Conservation (phyloP, 2,113 vertebrate genomes). For the Alectura lathami region DNA sequence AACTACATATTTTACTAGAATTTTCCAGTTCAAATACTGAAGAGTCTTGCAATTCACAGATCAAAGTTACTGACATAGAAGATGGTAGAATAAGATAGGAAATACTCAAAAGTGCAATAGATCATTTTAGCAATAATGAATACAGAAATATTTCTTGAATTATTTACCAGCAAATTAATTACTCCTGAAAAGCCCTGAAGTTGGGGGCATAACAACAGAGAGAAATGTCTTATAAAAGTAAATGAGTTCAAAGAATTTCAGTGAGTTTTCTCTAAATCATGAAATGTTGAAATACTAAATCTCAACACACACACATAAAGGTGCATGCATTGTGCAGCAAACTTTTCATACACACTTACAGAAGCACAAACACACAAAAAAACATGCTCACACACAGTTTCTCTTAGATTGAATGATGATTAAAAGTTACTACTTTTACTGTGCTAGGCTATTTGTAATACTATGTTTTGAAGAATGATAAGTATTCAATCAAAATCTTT, state of each 20-base stretch:
- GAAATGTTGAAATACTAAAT: background rate
- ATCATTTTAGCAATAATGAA: background rate
- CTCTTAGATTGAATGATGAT: background rate
- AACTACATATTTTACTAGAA: background rate
- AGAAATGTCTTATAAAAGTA: background rate
- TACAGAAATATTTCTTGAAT: background rate
- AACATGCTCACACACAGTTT: rapidly evolving
- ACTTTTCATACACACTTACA: background rate
- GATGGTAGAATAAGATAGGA: background rate
- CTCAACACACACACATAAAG: background rate
- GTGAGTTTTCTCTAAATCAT: background rate
- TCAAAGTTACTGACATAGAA: background rate
- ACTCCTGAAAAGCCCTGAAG: background rate
- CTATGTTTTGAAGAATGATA: background rate
- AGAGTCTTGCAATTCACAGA: background rate
- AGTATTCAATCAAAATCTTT: background rate
- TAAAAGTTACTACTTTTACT: background rate
- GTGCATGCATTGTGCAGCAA: rapidly evolving
- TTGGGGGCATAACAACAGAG: background rate
- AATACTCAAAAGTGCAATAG: background rate
- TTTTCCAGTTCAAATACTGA: background rate
- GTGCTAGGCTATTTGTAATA: background rate
- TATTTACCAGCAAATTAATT: background rate
- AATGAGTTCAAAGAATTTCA: background rate
- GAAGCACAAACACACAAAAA: rapidly evolving